These are phyloP conservation scores for Graphium colonna DNA, from an alignment of 2,888 invertebrate species.

Conservation along the genomic window DNA sequence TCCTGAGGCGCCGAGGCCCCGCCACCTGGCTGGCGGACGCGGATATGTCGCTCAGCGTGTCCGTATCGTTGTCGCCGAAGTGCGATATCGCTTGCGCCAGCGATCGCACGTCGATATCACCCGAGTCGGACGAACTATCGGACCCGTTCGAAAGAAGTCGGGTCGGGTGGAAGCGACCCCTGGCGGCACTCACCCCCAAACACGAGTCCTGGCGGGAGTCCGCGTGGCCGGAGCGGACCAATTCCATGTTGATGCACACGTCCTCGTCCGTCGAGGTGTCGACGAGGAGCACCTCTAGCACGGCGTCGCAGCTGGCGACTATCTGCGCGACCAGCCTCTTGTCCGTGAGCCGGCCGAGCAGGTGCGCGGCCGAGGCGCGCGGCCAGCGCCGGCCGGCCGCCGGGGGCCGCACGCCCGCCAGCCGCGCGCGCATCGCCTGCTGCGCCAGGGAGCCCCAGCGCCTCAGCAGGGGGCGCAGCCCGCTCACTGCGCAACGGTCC, in stretches of 20 bases:
- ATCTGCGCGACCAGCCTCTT: conserved; percentile 59
- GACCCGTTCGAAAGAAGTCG: conserved; percentile 16
- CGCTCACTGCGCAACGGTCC: conserved; percentile 40
- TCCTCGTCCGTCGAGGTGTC: conserved; percentile 72
- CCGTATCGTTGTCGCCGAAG: conserved; percentile 17
- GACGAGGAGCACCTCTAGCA: conserved; percentile 66
- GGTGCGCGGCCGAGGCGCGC: conserved; percentile 52
- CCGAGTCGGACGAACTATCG: conserved; percentile 18
- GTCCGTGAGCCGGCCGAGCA: conserved; percentile 56
- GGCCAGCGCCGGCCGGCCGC: conserved; percentile 66
- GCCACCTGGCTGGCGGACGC: conserved; percentile 51
- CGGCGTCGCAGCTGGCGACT: conserved; percentile 27
- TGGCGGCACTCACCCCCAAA: conserved; percentile 49
- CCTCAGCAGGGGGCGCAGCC: conserved; percentile 56
- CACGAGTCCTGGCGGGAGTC: conserved; percentile 46
- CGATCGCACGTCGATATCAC: conserved; percentile 18
- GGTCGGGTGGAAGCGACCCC: conserved; percentile 39
- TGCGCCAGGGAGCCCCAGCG: conserved; percentile 63
- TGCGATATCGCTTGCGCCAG: conserved; percentile 19
- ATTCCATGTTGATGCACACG: conserved; percentile 66
- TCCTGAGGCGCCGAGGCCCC: conserved; percentile 40
- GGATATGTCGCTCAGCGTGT: conserved; percentile 40
- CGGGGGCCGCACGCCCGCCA: conserved; percentile 65
- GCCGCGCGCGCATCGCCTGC: conserved; percentile 74
- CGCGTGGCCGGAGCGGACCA: conserved; percentile 74